Evolutionary conservation across 2,797 vertebrate species (phyloP).

Genomic region (Okamejei kenojei): DNA sequence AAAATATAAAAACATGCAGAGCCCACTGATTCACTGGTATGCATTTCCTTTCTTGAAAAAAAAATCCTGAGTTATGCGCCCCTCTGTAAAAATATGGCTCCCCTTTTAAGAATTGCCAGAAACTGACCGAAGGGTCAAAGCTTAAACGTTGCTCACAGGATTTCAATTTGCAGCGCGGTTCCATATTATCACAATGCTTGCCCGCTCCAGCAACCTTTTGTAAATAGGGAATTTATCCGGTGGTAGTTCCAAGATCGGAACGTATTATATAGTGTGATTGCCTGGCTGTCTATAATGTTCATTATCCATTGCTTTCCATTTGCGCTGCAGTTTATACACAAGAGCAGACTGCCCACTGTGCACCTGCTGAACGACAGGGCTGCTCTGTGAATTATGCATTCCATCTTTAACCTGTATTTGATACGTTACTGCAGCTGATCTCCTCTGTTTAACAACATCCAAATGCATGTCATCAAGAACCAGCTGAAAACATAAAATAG

Average conservation of each 20-base stretch:
- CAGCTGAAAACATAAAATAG: constrained; percentile 99
- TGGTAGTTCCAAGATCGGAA: not conserved
- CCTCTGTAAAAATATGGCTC: not conserved
- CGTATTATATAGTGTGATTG: not conserved
- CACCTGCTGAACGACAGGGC: constrained; percentile 88
- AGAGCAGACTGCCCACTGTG: constrained; percentile 52
- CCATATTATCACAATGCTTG: not conserved
- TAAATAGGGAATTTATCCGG: not conserved
- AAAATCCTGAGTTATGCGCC: not conserved
- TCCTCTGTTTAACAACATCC: constrained; percentile 98
- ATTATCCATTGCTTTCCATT: constrained; percentile 7
- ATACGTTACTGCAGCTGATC: constrained; percentile 97
- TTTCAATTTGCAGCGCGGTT: not conserved
- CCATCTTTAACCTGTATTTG: constrained; percentile 89
- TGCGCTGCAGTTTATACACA: not conserved
- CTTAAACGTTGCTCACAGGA: not conserved
- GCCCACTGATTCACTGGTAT: not conserved
- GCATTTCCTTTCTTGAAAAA: constrained; percentile 7
- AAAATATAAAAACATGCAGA: not conserved
- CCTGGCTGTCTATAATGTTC: not conserved
- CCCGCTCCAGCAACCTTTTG: not conserved
- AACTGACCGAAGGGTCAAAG: not conserved
- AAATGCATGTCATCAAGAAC: constrained; percentile 96
- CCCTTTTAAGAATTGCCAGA: not conserved
- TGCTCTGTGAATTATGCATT: constrained; percentile 66